phyloP scores from a whole-genome alignment of 2,113 vertebrate genomes.

The Perca schrenkii region DNA sequence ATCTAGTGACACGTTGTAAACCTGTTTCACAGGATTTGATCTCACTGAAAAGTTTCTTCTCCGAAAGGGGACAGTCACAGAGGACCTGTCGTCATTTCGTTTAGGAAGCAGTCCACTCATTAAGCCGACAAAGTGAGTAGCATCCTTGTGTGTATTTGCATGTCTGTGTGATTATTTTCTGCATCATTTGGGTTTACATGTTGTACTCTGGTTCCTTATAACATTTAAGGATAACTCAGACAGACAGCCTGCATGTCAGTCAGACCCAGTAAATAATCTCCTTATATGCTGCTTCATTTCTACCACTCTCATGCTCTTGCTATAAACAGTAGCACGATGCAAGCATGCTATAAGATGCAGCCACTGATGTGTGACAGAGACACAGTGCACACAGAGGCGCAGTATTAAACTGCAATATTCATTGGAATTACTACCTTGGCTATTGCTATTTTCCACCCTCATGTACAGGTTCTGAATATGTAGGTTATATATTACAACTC shows the following conservation, averaged over 20 bases:
- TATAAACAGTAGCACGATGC: neutral
- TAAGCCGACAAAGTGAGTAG: constrained; percentile 90
- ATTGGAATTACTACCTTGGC: constrained; percentile 13
- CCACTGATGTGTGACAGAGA: constrained; percentile 21
- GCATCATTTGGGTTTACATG: constrained; percentile 14
- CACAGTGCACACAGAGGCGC: no score
- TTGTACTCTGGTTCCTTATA: neutral
- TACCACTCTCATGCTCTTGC: neutral
- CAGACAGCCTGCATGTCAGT: constrained; percentile 16
- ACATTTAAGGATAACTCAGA: constrained; percentile 19
- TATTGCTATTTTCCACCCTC: constrained; percentile 1
- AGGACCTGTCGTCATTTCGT: constrained; percentile 89
- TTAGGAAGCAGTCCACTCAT: constrained; percentile 91
- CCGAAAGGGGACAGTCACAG: constrained; percentile 86
- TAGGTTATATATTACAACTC: constrained; percentile 10
- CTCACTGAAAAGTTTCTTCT: constrained; percentile 92
- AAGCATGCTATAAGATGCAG: constrained; percentile 5
- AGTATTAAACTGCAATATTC: constrained; percentile 17
- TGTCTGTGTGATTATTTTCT: neutral
- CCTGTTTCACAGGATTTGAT: constrained; percentile 90
- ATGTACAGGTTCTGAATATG: neutral
- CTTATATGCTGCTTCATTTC: constrained; percentile 24
- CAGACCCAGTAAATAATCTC: constrained; percentile 32
- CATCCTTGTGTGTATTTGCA: neutral
- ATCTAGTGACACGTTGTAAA: constrained; percentile 16